Percentiles rank a stretch among this genome's conserved stretches.
Conservation (phyloP, 2,113 vertebrate species). For the Petroica traversi region DNA sequence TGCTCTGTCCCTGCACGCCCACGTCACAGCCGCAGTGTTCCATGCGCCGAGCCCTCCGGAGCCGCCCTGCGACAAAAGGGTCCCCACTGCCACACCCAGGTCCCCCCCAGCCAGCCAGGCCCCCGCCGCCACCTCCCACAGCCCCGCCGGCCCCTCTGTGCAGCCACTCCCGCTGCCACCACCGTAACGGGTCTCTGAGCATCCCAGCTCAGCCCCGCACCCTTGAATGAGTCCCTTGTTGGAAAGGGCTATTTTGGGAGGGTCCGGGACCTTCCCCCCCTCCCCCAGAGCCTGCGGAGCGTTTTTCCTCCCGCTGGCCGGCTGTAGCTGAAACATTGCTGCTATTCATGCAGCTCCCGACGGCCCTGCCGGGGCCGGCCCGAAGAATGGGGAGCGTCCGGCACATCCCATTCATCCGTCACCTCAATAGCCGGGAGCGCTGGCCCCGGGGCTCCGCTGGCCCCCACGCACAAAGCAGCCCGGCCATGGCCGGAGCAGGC, state of each 20-base stretch:
- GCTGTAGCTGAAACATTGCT: constrained; percentile 37
- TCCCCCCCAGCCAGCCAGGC: background rate
- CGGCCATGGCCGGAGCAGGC: background rate
- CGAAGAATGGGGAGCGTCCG: constrained; percentile 36
- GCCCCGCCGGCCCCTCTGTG: rapidly evolving
- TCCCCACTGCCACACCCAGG: background rate
- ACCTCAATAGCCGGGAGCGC: constrained; percentile 36
- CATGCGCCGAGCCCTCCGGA: background rate
- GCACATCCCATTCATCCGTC: constrained; percentile 71
- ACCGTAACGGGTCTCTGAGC: background rate
- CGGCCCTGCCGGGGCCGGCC: background rate
- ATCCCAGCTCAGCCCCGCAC: background rate
- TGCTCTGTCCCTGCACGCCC: background rate
- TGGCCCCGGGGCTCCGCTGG: background rate
- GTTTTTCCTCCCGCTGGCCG: background rate
- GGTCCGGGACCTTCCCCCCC: background rate
- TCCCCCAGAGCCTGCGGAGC: background rate
- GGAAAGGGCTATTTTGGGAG: background rate
- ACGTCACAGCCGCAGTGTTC: background rate
- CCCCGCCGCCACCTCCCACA: background rate
- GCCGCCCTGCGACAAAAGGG: background rate
- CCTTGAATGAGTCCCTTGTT: constrained; percentile 65
- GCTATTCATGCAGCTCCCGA: constrained; percentile 47
- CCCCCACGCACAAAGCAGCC: constrained; percentile 45
- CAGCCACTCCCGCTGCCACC: background rate